Evolutionary conservation across 2,888 invertebrate species (phyloP), one percentile per base, ranked within the genome.

Genomic region (Cistogaster globosa): DNA sequence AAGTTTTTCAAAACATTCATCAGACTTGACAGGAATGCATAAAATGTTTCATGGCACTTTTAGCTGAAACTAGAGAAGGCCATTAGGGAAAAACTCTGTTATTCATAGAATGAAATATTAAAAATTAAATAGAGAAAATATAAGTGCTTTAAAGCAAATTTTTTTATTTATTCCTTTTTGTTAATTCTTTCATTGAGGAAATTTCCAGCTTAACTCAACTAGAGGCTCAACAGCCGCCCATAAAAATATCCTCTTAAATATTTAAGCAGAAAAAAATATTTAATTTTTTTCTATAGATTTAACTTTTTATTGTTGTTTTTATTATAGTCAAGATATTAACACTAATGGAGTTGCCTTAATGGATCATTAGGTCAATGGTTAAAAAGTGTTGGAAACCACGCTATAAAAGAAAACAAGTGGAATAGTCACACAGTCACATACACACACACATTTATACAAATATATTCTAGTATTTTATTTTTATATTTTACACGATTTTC

Each of bases 361-460:
- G 90, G 90, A 88, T 89, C 91, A 90, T 91, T 90, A 89, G 91
- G 90, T 91, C 91, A 90, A 86, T 89, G 88, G 77, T 68, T 79
- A 68, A 80, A n/a, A 86, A 86, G 80, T 84, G 77, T 74, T 80
- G 65, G 32, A 75, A 72, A 42, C 74, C 79, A 86, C 76, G 78
- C 83, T 75, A 85, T 58, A 57, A 32, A 72, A 77, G 57, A 22
- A 63, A 63, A 58, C 2, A 58, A 12, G n/a, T n/a, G 4, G n/a
- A n/a, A 16, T n/a, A 5, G 1, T 8, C 42, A 38, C 38, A 9
- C 0, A 32, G 0, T 5, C 32, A 32, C 32, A 32, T 7, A 6
- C 6, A 32, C 7, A 32, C 32, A 32, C 45, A 69, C 12, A 53
- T 20, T 48, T n/a, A 60, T 16, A 57, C 26, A 45, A 20, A 9